Evolutionary conservation across 1,140 invertebrate genomes (phyloP), one percentile per base, ranked within the genome.

Genomic region (Eufriesea mexicana): DNA sequence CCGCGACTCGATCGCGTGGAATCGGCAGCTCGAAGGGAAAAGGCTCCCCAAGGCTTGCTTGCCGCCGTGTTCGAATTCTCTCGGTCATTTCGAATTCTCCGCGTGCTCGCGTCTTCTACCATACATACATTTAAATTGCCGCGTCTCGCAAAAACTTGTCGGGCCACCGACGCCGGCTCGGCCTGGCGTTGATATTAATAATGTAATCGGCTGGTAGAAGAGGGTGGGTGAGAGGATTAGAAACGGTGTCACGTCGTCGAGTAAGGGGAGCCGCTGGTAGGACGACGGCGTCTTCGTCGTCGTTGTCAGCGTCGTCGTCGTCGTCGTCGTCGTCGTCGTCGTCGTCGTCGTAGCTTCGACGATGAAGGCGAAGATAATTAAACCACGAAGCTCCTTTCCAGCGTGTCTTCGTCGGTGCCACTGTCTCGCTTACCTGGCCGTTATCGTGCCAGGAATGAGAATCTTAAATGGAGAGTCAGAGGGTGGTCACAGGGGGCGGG

Each of bases 181-280:
- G 12, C 67, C 28, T 64, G 84, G 86, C 86, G 71, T 88, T 78
- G 83, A 76, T 86, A 90, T 90, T 90, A 90, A 90, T 90, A 90
- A 90, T 87, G 87, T 90, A 90, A 90, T 90, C 89, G 87, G 66
- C 54, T 20, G 57, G 6, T 9, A 9, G 45, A 16, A 23, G 55
- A 18, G 14, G 12, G 10, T 0, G 9, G 45, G 0, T 8, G 64
- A 42, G 75, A 66, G 83, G 89, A 90, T 90, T 90, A 89, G 85
- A 71, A 89, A 88, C 67, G 82, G 74, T 88, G 89, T 90, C 89
- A 90, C 89, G 89, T 90, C 87, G 89, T 83, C 70, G 83, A 64
- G 81, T 47, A 79, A 28, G 61, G 77, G 70, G 54, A 71, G 45
- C 72, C 87, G 75, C 68, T 83, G 80, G 79, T 28, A 16, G n/a